Evolutionary conservation across 2,888 invertebrate species (phyloP).

Genomic region (Harpalus rufipes): DNA sequence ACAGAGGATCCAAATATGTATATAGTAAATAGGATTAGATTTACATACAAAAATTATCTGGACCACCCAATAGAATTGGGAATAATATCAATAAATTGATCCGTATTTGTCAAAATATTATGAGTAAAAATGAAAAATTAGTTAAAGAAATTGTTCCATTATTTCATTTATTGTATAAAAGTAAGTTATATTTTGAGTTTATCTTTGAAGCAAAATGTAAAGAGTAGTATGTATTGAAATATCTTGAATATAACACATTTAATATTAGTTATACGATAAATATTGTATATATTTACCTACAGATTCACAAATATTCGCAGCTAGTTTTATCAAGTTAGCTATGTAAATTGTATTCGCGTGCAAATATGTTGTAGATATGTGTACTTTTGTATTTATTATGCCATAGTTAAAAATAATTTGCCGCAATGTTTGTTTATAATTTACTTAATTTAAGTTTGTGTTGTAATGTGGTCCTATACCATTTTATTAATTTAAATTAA

Average conservation of each 20-base stretch:
- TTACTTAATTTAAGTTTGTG: neutral
- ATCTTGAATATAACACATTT: no score
- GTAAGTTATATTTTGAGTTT: neutral
- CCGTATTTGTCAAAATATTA: no score
- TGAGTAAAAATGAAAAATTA: neutral
- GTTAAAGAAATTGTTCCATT: neutral
- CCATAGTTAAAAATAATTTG: neutral
- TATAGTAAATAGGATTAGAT: no score
- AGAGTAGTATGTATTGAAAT: no score
- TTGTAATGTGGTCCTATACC: no score
- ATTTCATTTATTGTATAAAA: neutral
- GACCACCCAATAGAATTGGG: no score
- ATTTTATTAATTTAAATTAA: no score
- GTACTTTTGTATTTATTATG: neutral
- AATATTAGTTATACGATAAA: no score
- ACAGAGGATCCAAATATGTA: conserved; percentile 3
- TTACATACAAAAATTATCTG: no score
- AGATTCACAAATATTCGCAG: neutral
- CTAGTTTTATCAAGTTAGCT: conserved; percentile 11
- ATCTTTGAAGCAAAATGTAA: no score
- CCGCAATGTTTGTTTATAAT: neutral
- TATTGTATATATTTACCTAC: neutral
- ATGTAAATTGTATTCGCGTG: conserved; percentile 1
- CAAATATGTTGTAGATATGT: neutral
- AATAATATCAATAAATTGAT: no score